A percentile compares a stretch with the other conserved stretches of the same genome.
Conservation (phyloP, 2,797 vertebrate genomes). For the Peromyscus melanophrys region DNA sequence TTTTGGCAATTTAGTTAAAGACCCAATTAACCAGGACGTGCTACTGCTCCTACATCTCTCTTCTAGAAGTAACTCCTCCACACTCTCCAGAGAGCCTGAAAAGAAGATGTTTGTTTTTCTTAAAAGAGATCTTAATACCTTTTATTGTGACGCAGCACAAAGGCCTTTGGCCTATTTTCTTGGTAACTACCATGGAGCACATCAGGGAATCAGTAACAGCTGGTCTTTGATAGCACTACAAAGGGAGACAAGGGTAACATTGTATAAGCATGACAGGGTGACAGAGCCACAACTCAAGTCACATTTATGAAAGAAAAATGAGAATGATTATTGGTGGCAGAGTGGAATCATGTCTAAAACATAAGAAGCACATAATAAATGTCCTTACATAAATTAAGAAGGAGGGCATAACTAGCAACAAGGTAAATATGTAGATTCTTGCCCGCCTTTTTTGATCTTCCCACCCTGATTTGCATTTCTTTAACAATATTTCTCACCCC, state of each 20-base stretch:
- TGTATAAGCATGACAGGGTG: background rate
- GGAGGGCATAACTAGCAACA: background rate
- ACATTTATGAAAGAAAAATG: constrained; percentile 1
- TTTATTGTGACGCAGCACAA: background rate
- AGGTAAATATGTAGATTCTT: background rate
- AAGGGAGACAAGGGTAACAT: background rate
- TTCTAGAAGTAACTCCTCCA: background rate
- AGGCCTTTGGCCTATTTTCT: background rate
- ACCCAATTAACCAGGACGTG: background rate
- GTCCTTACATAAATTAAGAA: constrained; percentile 4
- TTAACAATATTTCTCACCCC: background rate
- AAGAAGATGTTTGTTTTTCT: background rate
- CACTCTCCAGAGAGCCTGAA: background rate
- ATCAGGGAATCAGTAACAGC: background rate
- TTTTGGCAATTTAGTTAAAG: constrained; percentile 3
- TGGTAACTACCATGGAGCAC: background rate
- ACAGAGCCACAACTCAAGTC: background rate
- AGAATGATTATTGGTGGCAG: background rate
- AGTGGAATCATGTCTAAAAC: background rate
- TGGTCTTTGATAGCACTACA: background rate
- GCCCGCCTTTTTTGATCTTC: background rate
- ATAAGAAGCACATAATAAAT: background rate
- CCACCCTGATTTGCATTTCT: background rate
- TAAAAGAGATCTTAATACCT: background rate
- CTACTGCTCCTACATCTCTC: background rate